Evolutionary conservation across 2,113 vertebrate genomes (phyloP), one percentile per base, ranked within the genome.

Genomic region (Siphamia tubifer): DNA sequence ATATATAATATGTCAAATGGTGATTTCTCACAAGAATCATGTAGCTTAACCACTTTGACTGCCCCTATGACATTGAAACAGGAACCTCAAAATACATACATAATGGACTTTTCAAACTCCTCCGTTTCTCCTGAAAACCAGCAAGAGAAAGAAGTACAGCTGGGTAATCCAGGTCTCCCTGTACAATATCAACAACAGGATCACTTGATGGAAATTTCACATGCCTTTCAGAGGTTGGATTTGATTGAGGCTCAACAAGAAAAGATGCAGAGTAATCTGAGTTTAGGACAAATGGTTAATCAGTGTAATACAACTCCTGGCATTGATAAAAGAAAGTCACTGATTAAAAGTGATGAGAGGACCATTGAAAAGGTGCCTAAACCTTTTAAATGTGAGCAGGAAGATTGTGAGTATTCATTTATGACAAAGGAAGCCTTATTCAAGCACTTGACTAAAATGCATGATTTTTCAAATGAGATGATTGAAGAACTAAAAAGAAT

Each of bases 391-490:
- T 99, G 97, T 89, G 94, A 94, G 73, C 93, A 94, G 67, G 93
- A 94, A 2, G 93, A 93, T 35, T 99, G 97, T 79, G 93, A 66
- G 66, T 99, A 96, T 13, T 96, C 96, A 24, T 97, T 97, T 57
- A 99, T 99, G 98, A 98, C 98, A 66, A 99, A 99, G 73, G 98
- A 99, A 25, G 97, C 97, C 0, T 89, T 99, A 21, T 98, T 98
- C 86, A 99, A 96, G 85, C 98, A 99, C 85, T 94, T 98, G 39
- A 88, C 86, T 57, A 97, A 96, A 84, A 90, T 98, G 76, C 98
- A 99, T 17, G 94, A 98, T 48, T 99, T 94, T 49, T 91, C 93
- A 28, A 84, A 90, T 42, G 96, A 98, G 25, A 97, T 95, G 94
- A 97, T 99, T 61, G 92, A 96, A 54, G 95, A 98, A 85, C 93